Evolutionary conservation across 2,797 vertebrate genomes (phyloP), one percentile per base, ranked within the genome.

Genomic region (Silurus aristotelis): DNA sequence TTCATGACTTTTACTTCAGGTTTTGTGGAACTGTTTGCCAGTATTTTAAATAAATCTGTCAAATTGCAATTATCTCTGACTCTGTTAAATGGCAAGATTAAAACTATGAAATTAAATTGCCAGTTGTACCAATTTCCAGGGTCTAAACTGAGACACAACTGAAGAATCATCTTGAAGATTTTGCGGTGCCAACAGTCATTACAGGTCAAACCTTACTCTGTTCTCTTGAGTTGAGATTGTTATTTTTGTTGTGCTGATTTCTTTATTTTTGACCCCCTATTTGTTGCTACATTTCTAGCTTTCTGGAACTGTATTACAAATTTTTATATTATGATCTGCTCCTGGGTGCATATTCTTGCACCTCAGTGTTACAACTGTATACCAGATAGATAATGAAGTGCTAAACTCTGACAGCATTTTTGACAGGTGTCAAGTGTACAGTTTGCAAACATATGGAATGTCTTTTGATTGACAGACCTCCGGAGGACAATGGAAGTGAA

Each of bases 351-450:
- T 31, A 31, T 55, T 67, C 25, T n/a, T 22, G 20, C 20, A 31
- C 7, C 73, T 17, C 25, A 76, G 9, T 58, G 56, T 60, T 60
- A 20, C 27, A 38, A 8, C 58, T 60, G 27, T 67, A 66, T 31
- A 67, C 8, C n/a, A 61, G 31, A n/a, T 43, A 61, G n/a, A 77
- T 78, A 83, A 63, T 70, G 3, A 86, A 48, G 38, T 70, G 19
- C 55, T 52, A 82, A 82, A 70, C 63, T 76, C 68, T 82, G 85
- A 82, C 80, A 76, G 13, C 60, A 86, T 25, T 48, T 82, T 78
- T 61, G 72, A 71, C 64, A 19, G 19, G n/a, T 68, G 63, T 58
- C 80, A 70, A 68, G 55, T 48, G 52, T 76, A 68, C 71, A 7
- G 56, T 22, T 60, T 13, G 27, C 27, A 77, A 60, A 77, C 75